These are phyloP conservation scores for Drosophila niveifrons DNA, from an alignment of 2,888 invertebrate species.

Conservation along the genomic window DNA sequence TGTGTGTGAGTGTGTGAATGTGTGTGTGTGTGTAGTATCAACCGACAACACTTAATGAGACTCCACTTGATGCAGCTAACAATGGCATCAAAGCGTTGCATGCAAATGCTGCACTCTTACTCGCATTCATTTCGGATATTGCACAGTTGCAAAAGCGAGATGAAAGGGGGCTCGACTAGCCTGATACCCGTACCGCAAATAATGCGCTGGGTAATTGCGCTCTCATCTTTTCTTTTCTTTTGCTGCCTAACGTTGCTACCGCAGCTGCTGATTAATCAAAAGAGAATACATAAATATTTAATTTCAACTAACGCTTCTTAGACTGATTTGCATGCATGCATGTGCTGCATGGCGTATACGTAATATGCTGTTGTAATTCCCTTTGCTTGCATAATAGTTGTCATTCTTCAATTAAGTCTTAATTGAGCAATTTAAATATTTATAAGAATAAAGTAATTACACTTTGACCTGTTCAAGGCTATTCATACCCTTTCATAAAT, in stretches of 20 bases:
- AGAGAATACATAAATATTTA: not conserved
- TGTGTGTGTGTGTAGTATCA: constrained; percentile 11
- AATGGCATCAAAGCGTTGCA: constrained; percentile 30
- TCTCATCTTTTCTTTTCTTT: too few relatives aligned
- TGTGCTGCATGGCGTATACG: not conserved
- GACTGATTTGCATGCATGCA: not conserved
- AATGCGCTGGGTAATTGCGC: not conserved
- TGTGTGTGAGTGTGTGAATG: not conserved
- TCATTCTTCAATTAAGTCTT: not conserved
- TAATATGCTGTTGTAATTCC: too few relatives aligned
- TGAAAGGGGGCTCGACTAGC: constrained; percentile 11
- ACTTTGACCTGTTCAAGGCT: not conserved
- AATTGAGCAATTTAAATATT: not conserved
- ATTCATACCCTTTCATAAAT: not conserved
- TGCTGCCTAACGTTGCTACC: too few relatives aligned
- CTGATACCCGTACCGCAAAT: constrained; percentile 25
- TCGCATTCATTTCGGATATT: constrained; percentile 12
- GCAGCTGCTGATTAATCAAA: too few relatives aligned
- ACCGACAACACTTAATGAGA: constrained; percentile 22
- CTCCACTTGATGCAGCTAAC: constrained; percentile 6
- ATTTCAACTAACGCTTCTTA: not conserved
- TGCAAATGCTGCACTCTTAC: constrained; percentile 44
- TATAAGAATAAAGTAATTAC: not conserved
- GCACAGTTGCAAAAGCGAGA: constrained; percentile 4
- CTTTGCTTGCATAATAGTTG: not conserved